phyloP scores from a whole-genome alignment of 2,113 vertebrate genomes.

The Dasypus novemcinctus region DNA sequence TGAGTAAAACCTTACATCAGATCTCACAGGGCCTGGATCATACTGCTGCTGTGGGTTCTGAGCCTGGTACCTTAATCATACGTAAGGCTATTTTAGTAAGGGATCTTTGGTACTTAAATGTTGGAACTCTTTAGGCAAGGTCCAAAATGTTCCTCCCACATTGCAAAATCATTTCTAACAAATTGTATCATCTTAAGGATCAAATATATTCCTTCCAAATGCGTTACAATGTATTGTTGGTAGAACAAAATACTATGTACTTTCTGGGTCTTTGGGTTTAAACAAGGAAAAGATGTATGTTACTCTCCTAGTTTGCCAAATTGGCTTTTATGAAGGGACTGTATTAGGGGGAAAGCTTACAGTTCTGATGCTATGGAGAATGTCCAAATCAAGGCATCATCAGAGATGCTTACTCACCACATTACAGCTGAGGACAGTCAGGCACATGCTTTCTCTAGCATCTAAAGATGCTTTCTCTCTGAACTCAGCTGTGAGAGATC shows the following conservation, averaged over 20 bases:
- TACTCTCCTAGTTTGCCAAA: too few relatives aligned
- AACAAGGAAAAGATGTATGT: not conserved
- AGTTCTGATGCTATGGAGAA: too few relatives aligned
- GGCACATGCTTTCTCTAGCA: too few relatives aligned
- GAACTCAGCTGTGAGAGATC: too few relatives aligned
- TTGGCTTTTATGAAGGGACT: too few relatives aligned
- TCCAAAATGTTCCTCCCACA: not conserved
- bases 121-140: not conserved
- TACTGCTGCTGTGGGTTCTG: not conserved
- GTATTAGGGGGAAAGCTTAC: too few relatives aligned
- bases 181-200: not conserved
- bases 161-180: conserved; percentile 26
- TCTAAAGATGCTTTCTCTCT: too few relatives aligned
- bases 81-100: not conserved
- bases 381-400: too few relatives aligned
- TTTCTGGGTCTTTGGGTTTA: not conserved
- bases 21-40: not conserved
- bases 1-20: not conserved
- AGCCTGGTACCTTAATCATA: not conserved
- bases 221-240: not conserved
- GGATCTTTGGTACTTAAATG: not conserved
- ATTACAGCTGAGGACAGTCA: too few relatives aligned
- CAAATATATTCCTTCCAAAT: not conserved
- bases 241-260: not conserved
- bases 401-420: too few relatives aligned